Base-by-base conservation (phyloP, 2,113 vertebrate genomes). In the Campylomormyrus tamandua region DNA sequence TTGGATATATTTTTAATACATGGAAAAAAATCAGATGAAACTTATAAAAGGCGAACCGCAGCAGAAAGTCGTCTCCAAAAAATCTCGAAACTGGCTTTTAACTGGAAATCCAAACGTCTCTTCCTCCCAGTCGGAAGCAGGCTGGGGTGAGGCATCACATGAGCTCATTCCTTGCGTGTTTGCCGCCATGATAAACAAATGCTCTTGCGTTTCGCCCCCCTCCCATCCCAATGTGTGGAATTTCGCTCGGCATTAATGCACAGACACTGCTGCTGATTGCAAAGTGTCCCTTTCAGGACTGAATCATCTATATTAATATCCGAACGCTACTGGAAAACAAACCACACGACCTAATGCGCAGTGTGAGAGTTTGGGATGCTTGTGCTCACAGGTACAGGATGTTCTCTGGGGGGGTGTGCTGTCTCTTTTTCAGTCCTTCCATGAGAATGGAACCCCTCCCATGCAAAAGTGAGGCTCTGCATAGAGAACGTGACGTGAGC, bases 401-500 rank as follows among this genome's bases (percentile, higher is more conserved):
- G 62, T 70, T 31, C 62, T 70, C 62, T 11, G n/a, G 3, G n/a
- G 21, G 56, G 5, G 19, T 1, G 49, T 0, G 56, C 93, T 9
- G 2, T 62, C 24, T 62, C 2, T 62, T 62, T 62, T 3, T 62
- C 2, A 27, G 24, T 62, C 3, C 58, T 35, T 74, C 66, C 27
- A 3, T 93, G 94, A 95, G 94, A 95, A 95, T 95, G 95, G 93
- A 96, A 94, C 94, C 95, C 93, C 93, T 94, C 91, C 93, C 91
- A 91, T 89, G 74, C 86, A 93, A 94, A 94, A 95, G 93, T 91
- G 93, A 96, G 92, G 92, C 93, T 91, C 92, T 94, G 92, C 48
- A 89, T 90, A 88, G 86, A 48, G 46, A 89, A 49, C 1, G 27
- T 77, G 42, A 50, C 3, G 2, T 27, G 45, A 11, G 83, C 42